Conservation (phyloP, 2,113 vertebrate species). For the Melanocharis versteri region DNA sequence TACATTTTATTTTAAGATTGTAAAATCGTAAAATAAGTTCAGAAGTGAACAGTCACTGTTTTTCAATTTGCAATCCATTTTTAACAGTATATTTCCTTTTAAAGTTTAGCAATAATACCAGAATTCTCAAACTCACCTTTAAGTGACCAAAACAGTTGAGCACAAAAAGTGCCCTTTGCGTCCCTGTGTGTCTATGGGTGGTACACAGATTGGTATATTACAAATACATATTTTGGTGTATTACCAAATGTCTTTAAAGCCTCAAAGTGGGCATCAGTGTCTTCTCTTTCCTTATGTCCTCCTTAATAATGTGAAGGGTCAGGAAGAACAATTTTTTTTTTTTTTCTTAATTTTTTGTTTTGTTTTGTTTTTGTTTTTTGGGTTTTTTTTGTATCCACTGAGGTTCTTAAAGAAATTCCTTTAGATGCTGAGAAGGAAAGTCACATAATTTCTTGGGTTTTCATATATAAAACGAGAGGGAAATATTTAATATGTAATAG, state of each 20-base stretch:
- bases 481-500: background rate
- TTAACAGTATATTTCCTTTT: background rate
- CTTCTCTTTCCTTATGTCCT: background rate
- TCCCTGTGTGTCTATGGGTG: background rate
- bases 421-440: background rate
- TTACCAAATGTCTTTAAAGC: background rate
- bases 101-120: background rate
- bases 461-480: background rate
- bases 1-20: background rate
- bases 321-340: background rate
- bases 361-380: no score
- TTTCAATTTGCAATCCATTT: background rate
- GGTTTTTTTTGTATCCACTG: background rate
- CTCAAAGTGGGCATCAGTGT: background rate
- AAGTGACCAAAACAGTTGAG: background rate
- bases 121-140: background rate
- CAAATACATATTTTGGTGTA: background rate
- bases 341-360: no score
- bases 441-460: background rate
- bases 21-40: background rate
- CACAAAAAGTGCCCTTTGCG: background rate
- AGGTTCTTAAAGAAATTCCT: background rate
- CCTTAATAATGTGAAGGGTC: fast-evolving
- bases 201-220: background rate
- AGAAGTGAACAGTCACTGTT: background rate